Evolutionary conservation across 2,888 invertebrate genomes (phyloP).

Genomic region (Tetrapedia diversipes): DNA sequence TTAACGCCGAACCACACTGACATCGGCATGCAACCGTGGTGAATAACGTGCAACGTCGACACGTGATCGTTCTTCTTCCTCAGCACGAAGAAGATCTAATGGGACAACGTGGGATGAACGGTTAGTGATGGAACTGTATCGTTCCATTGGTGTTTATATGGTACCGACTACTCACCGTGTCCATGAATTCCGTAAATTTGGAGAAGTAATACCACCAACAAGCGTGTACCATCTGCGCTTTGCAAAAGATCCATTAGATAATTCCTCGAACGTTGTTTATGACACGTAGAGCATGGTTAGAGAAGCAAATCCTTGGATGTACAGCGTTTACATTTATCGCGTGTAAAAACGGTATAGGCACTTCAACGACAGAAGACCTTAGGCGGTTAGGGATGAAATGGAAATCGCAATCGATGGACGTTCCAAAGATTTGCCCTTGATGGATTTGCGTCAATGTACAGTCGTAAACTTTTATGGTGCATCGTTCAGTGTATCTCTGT

Average conservation of each 20-base stretch:
- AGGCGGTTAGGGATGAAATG: neutral
- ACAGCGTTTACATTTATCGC: neutral
- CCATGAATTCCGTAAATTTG: constrained; percentile 97
- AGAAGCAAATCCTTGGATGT: constrained; percentile 34
- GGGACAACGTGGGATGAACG: no score
- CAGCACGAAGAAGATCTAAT: constrained; percentile 97
- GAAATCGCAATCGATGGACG: no score
- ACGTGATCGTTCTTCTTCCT: constrained; percentile 97
- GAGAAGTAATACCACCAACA: constrained; percentile 99
- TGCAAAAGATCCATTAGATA: constrained; percentile 58
- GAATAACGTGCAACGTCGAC: constrained; percentile 96
- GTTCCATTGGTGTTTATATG: no score
- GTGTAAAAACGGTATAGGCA: no score
- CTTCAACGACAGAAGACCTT: neutral
- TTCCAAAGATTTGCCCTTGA: constrained; percentile 32
- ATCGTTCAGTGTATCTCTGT: constrained; percentile 11
- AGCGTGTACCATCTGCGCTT: constrained; percentile 93
- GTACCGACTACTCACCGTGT: constrained; percentile 90
- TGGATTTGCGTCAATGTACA: constrained; percentile 13
- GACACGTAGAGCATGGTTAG: neutral
- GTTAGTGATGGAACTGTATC: no score
- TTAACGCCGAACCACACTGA: constrained; percentile 99
- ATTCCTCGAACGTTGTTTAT: neutral
- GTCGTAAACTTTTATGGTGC: neutral
- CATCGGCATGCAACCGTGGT: constrained; percentile 98